Conservation (phyloP, 2,888 invertebrate species). For the Heteromyza rotundicornis region DNA sequence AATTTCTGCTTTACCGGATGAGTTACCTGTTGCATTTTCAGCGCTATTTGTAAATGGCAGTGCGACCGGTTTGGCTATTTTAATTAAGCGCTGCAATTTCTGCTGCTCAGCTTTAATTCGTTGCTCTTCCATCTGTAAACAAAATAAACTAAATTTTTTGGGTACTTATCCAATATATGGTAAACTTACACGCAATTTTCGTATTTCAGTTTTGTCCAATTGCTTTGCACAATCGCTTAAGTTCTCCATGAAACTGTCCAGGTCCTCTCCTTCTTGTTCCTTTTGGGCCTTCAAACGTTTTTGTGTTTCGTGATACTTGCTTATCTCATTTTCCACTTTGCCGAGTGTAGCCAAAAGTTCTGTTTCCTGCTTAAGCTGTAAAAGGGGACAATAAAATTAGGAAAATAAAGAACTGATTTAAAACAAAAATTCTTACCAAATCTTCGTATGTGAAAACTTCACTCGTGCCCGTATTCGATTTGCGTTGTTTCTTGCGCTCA, state of each 20-base stretch:
- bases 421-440: slow-evolving; percentile 64
- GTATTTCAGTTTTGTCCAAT: slow-evolving; percentile 71
- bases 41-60: slow-evolving; percentile 66
- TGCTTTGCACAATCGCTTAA: slow-evolving; percentile 66
- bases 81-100: slow-evolving; percentile 73
- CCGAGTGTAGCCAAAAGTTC: slow-evolving; percentile 68
- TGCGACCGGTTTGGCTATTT: slow-evolving; percentile 74
- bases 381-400: slow-evolving; percentile 1
- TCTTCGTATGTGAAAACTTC: slow-evolving; percentile 69
- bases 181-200: slow-evolving; percentile 63
- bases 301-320: slow-evolving; percentile 61
- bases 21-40: slow-evolving; percentile 36
- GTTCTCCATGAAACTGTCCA: slow-evolving; percentile 84
- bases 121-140: slow-evolving; percentile 68
- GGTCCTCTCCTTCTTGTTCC: slow-evolving; percentile 68
- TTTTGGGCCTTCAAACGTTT: slow-evolving; percentile 53
- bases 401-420: slow-evolving; percentile 1
- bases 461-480: slow-evolving; percentile 58
- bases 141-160: slow-evolving; percentile 21
- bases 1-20: slow-evolving; percentile 25
- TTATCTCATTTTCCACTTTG: slow-evolving; percentile 67
- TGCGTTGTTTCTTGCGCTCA: slow-evolving; percentile 80
- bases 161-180: background rate
- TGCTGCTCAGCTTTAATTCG: slow-evolving; percentile 73
- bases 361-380: slow-evolving; percentile 50